Base-by-base conservation (phyloP, 2,888 invertebrate genomes). In the Lepetodrilus schrolli region DNA sequence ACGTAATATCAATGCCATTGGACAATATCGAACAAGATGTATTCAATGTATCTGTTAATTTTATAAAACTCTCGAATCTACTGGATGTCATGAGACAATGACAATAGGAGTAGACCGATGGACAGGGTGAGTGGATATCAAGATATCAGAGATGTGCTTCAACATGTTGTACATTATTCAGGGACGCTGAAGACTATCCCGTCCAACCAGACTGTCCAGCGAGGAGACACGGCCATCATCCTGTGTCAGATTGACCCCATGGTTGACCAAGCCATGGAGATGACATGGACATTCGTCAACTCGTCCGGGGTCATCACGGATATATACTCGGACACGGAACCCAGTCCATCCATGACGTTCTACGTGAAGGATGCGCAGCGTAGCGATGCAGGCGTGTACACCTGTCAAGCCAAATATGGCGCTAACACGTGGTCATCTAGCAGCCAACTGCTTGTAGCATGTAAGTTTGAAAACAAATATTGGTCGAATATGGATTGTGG, bases 191-290 rank as follows among this genome's bases (percentile, higher is more conserved):
- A 51, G 10, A n/a, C 30, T 4, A 26, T 26, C n/a, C 51, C 51
- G 0, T n/a, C 7, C 13, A 8, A 51, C 30, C 51, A 51, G 51
- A 51, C 51, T n/a, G 13, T 30, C 1, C 4, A 26, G 4, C 23
- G n/a, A 10, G 30, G 30, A 1, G 51, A 51, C 10, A 51, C 51
- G 13, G 51, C 51, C 8, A 26, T 51, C 30, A 26, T 51, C 30
- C 26, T 51, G 51, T 51, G 51, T 30, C 51, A 51, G 51, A 30
- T 51, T 30, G 51, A 51, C 26, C 51, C 51, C 4, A n/a, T 26
- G 3, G 26, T 51, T 1, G 30, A n/a, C n/a, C 30, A 26, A n/a
- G 13, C 23, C 30, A 51, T 30, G 30, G n/a, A 21, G 8, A 51
- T 51, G 51, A 51, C 51, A 1, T 51, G 51, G 51, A 51, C 30